Percentiles rank a stretch among this genome's conserved stretches.
These are phyloP conservation scores for Gryllus bimaculatus DNA, from an alignment of 1,140 invertebrate genomes.

Conservation along the genomic window DNA sequence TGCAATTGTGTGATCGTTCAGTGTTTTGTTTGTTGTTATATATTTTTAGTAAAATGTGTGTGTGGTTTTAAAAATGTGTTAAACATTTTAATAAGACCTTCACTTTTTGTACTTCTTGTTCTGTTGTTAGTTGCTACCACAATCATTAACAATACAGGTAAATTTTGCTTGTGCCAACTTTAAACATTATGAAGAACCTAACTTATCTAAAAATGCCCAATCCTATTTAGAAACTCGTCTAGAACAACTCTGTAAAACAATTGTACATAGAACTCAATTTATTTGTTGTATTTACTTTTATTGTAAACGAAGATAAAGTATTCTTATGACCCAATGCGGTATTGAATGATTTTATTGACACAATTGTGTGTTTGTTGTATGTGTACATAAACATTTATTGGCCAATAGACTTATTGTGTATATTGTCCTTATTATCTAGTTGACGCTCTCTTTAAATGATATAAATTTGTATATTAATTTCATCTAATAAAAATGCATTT, in stretches of 20 bases:
- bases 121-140: neutral
- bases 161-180: neutral
- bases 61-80: too few species aligned
- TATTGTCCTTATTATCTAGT: neutral
- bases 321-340: neutral
- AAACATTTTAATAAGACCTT: neutral
- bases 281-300: neutral
- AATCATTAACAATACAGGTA: neutral
- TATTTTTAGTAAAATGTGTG: too few species aligned
- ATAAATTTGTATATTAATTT: neutral
- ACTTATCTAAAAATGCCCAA: neutral
- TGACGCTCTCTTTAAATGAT: neutral
- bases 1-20: too few species aligned
- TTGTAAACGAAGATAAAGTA: neutral
- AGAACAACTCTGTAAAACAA: neutral
- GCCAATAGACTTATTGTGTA: neutral
- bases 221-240: neutral
- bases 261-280: neutral
- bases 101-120: neutral
- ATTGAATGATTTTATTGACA: neutral
- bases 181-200: neutral
- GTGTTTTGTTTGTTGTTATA: too few species aligned
- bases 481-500: neutral
- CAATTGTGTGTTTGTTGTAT: neutral
- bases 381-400: neutral